phyloP scores from a whole-genome alignment of 2,888 invertebrate genomes.

The Gnatocerus cornutus region DNA sequence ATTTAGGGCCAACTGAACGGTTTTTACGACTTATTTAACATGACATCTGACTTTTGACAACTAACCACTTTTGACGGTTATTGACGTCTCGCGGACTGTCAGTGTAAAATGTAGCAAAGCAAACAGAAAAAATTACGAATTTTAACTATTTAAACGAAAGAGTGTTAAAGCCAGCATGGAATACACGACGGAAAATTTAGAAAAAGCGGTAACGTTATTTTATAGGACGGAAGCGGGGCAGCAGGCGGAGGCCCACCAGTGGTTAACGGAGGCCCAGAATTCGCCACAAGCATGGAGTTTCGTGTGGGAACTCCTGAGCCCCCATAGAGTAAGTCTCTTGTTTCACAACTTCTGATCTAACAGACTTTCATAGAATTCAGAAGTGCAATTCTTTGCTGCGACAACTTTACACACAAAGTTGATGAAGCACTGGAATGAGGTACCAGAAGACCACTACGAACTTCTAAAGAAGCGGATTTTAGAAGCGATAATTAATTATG shows the following conservation, averaged over 20 bases:
- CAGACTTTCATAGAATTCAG: constrained; percentile 78
- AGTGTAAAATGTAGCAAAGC: constrained; percentile 40
- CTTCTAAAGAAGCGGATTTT: constrained; percentile 85
- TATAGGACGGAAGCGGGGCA: constrained; percentile 77
- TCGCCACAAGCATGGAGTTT: constrained; percentile 94
- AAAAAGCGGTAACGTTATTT: constrained; percentile 81
- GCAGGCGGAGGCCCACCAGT: constrained; percentile 86
- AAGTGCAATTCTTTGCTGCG: constrained; percentile 96
- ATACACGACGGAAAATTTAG: constrained; percentile 78
- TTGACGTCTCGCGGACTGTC: constrained; percentile 36
- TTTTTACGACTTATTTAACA: background rate
- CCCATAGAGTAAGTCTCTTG: constrained; percentile 80
- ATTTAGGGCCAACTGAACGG: too few species aligned
- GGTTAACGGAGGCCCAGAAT: constrained; percentile 89
- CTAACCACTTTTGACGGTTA: constrained; percentile 28
- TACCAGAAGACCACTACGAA: constrained; percentile 86
- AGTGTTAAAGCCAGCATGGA: constrained; percentile 71
- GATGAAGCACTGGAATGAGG: constrained; percentile 89
- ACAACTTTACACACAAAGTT: constrained; percentile 92
- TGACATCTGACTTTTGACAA: constrained; percentile 23
- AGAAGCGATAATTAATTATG: constrained; percentile 83
- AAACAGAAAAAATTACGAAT: constrained; percentile 20
- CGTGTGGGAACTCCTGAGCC: constrained; percentile 90
- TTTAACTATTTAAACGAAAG: constrained; percentile 11
- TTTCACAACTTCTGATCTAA: too few species aligned